A percentile compares a stretch with the other conserved stretches of the same genome.
Evolutionary conservation across 2,888 invertebrate genomes (phyloP).

Genomic region (Campoletis raptor): DNA sequence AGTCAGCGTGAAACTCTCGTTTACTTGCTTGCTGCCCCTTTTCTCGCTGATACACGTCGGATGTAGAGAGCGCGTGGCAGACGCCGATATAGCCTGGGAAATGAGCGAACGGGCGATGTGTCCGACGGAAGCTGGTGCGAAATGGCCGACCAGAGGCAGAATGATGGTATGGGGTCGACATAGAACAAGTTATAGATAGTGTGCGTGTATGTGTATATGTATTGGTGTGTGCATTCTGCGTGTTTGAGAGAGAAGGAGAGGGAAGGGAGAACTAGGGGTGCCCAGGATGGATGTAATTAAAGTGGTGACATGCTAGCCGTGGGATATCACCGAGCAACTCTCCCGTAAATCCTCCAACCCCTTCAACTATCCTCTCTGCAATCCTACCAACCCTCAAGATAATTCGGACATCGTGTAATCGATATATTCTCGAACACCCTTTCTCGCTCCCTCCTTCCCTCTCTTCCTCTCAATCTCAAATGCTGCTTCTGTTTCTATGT

Average conservation of each 20-base stretch:
- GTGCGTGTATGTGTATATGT: neutral
- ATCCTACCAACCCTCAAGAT: slow-evolving; percentile 78
- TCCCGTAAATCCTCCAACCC: slow-evolving; percentile 76
- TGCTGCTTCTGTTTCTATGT: slow-evolving; percentile 6
- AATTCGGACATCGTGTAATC: slow-evolving; percentile 82
- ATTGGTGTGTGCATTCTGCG: neutral
- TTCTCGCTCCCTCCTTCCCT: slow-evolving; percentile 2
- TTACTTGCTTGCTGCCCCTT: slow-evolving; percentile 58
- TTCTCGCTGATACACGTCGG: slow-evolving; percentile 68
- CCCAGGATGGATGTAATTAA: slow-evolving; percentile 83
- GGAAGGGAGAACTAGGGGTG: slow-evolving; percentile 65
- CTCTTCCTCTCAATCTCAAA: slow-evolving; percentile 20
- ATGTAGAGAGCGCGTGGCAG: slow-evolving; percentile 58
- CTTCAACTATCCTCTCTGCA: slow-evolving; percentile 75
- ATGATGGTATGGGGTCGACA: slow-evolving; percentile 53
- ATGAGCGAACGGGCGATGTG: slow-evolving; percentile 65
- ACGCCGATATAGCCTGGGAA: slow-evolving; percentile 63
- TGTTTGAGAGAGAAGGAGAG: slow-evolving; percentile 20
- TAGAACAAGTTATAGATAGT: slow-evolving; percentile 45
- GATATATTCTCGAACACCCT: slow-evolving; percentile 73
- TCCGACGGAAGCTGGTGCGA: slow-evolving; percentile 68
- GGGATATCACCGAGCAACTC: slow-evolving; percentile 77
- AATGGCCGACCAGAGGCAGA: slow-evolving; percentile 69
- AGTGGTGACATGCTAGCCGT: slow-evolving; percentile 83
- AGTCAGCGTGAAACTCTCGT: slow-evolving; percentile 62